Percentiles rank a stretch among this genome's conserved stretches.
These are phyloP conservation scores for Ophioderma brevispina DNA, from an alignment of 35 echinoderm and acorn worm genomes.

Conservation along the genomic window DNA sequence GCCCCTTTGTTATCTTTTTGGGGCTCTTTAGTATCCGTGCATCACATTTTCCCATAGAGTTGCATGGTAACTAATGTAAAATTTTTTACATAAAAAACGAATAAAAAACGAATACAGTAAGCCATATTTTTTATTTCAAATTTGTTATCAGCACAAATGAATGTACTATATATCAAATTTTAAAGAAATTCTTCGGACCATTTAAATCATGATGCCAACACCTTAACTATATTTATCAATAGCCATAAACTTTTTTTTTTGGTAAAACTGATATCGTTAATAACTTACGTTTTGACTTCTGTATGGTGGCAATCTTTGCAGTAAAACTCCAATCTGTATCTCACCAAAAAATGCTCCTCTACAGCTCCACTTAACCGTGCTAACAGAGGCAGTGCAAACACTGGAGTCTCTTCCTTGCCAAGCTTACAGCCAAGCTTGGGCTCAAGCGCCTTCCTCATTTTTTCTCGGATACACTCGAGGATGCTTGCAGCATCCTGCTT, in stretches of 20 bases:
- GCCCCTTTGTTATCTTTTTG: neutral
- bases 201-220: too few relatives aligned
- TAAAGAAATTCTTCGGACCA: too few relatives aligned
- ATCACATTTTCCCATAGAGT: too few relatives aligned
- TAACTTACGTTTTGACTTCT: slow-evolving; percentile 76
- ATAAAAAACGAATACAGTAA: neutral
- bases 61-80: too few relatives aligned
- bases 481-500: neutral
- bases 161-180: too few relatives aligned
- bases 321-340: slow-evolving; percentile 72
- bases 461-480: slow-evolving; percentile 32
- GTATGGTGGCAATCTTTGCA: slow-evolving; percentile 62
- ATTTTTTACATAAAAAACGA: neutral
- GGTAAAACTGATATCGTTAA: neutral
- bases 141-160: too few relatives aligned
- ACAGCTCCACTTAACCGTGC: slow-evolving; percentile 41
- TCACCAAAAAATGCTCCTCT: slow-evolving; percentile 65
- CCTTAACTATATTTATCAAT: too few relatives aligned
- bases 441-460: slow-evolving; percentile 56
- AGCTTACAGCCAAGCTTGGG: slow-evolving; percentile 50
- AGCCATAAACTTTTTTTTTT: neutral
- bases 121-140: too few relatives aligned
- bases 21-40: too few relatives aligned
- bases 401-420: slow-evolving; percentile 65
- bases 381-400: slow-evolving; percentile 73